Evolutionary conservation across 2,888 invertebrate genomes (phyloP).

Genomic region (Sceliomorpha sp.): DNA sequence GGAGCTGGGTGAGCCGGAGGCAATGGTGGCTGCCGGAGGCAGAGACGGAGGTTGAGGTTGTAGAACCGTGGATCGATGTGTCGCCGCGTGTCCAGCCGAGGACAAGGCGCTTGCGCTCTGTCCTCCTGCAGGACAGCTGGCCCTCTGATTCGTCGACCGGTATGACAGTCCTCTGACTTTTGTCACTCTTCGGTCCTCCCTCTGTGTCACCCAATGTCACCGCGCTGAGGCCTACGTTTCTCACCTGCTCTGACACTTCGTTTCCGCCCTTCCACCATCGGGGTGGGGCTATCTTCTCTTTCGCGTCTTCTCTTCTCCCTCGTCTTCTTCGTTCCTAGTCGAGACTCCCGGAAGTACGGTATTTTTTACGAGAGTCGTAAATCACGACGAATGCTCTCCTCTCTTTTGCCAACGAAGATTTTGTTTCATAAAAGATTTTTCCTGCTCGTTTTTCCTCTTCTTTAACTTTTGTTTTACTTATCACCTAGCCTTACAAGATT

Average conservation of each 20-base stretch:
- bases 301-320: constrained; percentile 21
- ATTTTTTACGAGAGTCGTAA: constrained; percentile 53
- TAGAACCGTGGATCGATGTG: constrained; percentile 77
- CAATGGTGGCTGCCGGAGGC: constrained; percentile 51
- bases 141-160: constrained; percentile 69
- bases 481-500: constrained; percentile 12
- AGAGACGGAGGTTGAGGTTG: constrained; percentile 65
- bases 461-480: constrained; percentile 26
- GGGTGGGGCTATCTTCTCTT: constrained; percentile 48
- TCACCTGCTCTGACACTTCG: constrained; percentile 27
- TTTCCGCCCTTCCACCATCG: constrained; percentile 57
- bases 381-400: constrained; percentile 47
- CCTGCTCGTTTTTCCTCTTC: constrained; percentile 17
- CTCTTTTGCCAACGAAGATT: constrained; percentile 31
- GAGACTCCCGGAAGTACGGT: constrained; percentile 45
- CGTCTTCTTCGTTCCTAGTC: constrained; percentile 12
- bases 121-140: constrained; percentile 62
- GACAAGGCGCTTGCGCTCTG: constrained; percentile 74
- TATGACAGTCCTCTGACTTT: constrained; percentile 60
- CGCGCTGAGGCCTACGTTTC: constrained; percentile 11
- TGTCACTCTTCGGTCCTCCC: constrained; percentile 63
- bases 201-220: constrained; percentile 40
- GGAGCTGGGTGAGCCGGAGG: constrained; percentile 56
- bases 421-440: constrained; percentile 52
- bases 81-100: constrained; percentile 76